Conservation (phyloP, 2,888 invertebrate genomes). For the Troglohyphantes excavatus region DNA sequence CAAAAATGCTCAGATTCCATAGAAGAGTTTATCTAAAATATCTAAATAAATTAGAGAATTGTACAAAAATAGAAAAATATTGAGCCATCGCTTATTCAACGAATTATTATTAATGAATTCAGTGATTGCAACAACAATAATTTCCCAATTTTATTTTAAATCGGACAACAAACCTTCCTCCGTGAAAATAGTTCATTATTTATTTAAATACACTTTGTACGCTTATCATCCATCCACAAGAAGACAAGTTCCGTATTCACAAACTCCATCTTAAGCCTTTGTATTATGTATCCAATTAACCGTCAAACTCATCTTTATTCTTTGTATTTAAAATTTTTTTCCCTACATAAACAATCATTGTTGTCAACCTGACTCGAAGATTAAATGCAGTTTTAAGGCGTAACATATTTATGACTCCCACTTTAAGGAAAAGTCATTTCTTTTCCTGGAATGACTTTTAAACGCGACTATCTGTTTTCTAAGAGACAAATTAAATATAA, state of each 20-base stretch:
- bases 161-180: background rate
- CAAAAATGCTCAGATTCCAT: too few species aligned
- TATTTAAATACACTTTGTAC: slow-evolving; percentile 13
- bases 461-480: background rate
- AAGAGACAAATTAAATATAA: background rate
- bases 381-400: background rate
- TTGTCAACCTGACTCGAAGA: background rate
- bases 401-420: background rate
- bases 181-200: background rate
- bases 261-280: background rate
- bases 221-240: background rate
- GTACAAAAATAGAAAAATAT: background rate
- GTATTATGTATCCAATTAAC: slow-evolving; percentile 6
- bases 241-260: background rate
- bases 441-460: background rate
- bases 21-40: too few species aligned
- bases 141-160: background rate
- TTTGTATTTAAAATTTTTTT: background rate
- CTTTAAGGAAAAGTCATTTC: background rate
- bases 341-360: background rate
- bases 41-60: too few species aligned
- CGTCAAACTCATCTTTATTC: background rate
- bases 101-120: too few species aligned
- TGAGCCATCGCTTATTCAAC: too few species aligned
- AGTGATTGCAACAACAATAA: too few species aligned